Evolutionary conservation across 2,113 vertebrate species (phyloP), one percentile per base, ranked within the genome.

Genomic region (Microcebus ravelobensis): DNA sequence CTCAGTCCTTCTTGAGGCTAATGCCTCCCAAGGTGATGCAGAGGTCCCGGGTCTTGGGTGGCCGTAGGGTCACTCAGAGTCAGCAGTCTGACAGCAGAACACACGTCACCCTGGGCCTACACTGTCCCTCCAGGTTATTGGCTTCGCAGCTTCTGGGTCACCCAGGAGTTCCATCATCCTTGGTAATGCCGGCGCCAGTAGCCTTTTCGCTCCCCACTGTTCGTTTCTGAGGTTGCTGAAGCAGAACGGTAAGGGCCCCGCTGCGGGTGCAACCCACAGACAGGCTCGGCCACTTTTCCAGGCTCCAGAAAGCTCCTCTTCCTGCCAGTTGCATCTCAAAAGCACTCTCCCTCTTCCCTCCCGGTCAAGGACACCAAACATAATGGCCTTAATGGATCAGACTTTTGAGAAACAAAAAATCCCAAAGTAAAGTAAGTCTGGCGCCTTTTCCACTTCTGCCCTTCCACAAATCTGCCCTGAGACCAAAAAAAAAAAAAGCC

Each of bases 341-440:
- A 91, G 71, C n/a, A 34, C 61, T 80, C n/a, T 25, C 63, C 29
- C 65, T 36, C 89, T 76, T 73, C 25, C 48, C 18, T 39, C 21
- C 52, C 45, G 14, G 29, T 55, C 15, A 68, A 80, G 11, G 50
- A 18, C 0, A 7, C 86, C 57, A 90, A 74, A 52, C 15, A 3
- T 89, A 91, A 94, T 93, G 80, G 85, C 74, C 63, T 91, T 91
- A 96, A 96, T 97, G 74, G 96, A 94, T 63, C 29, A 8, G 50
- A 21, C 50, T 90, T 94, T 71, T 29, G n/a, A 67, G 65, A 92
- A 55, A 79, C n/a, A 74, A 55, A 92, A 65, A 31, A 50, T 45
- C 77, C 29, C 59, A 12, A 29, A 86, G 36, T 68, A 23, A 89
- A 93, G 55, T 82, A n/a, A 20, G 11, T 73, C 67, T 84, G 27